Conservation (phyloP, 2,113 vertebrate genomes). For the Triplophysa dalaica region DNA sequence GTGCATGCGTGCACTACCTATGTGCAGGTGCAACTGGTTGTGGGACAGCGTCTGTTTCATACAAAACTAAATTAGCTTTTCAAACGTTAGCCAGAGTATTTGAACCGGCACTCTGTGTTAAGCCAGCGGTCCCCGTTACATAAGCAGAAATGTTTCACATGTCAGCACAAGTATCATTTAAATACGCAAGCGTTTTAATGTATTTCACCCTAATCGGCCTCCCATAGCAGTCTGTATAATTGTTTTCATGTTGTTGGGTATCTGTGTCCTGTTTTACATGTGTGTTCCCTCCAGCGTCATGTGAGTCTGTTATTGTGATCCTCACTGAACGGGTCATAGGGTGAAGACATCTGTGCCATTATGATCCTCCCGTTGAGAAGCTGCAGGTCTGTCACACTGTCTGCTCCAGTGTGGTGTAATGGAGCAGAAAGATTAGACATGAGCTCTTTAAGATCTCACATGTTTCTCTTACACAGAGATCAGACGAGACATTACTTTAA, state of each 20-base stretch:
- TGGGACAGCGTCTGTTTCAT: too few species aligned
- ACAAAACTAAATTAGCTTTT: too few species aligned
- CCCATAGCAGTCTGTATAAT: background rate
- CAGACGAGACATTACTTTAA: too few species aligned
- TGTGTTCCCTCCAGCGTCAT: background rate
- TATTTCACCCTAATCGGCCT: too few species aligned
- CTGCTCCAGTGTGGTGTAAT: slow-evolving; percentile 11
- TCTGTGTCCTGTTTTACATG: background rate
- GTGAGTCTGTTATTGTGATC: background rate
- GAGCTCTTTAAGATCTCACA: background rate
- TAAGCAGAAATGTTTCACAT: too few species aligned
- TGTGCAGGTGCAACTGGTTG: too few species aligned
- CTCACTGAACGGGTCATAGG: background rate
- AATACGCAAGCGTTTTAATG: too few species aligned
- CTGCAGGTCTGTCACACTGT: background rate
- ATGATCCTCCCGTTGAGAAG: slow-evolving; percentile 5
- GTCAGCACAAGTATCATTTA: too few species aligned
- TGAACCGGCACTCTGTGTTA: too few species aligned
- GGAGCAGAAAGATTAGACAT: slow-evolving; percentile 17
- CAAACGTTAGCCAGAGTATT: too few species aligned
- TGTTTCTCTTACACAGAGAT: background rate
- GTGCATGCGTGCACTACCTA: too few species aligned
- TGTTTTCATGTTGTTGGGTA: background rate
- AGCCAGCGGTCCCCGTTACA: too few species aligned
- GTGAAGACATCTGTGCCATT: background rate